Evolutionary conservation across 2,888 invertebrate species (phyloP).

Genomic region (Lochmaea capreae): DNA sequence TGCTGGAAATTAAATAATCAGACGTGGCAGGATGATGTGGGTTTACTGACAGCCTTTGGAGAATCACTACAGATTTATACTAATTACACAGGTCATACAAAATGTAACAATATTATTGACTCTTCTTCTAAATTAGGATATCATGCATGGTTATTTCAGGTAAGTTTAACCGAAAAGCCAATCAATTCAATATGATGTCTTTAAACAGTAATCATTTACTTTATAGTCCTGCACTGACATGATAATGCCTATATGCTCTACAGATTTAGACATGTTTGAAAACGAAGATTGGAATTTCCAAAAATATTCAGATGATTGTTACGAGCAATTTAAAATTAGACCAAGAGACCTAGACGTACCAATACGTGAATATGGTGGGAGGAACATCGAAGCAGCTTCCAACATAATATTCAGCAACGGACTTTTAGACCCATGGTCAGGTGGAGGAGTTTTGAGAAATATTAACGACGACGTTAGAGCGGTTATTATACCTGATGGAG

Average conservation of each 20-base stretch:
- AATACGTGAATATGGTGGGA: conserved; percentile 84
- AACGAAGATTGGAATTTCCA: conserved; percentile 79
- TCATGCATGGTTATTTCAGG: conserved; percentile 86
- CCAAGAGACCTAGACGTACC: conserved; percentile 74
- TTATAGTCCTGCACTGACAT: conserved; percentile 92
- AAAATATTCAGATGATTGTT: conserved; percentile 75
- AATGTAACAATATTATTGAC: conserved; percentile 75
- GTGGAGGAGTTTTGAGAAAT: conserved; percentile 82
- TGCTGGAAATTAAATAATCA: conserved; percentile 68
- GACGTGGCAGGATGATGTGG: conserved; percentile 49
- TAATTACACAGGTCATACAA: conserved; percentile 80
- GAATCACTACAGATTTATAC: conserved; percentile 80
- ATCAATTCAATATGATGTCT: not conserved
- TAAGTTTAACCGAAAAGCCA: conserved; percentile 56
- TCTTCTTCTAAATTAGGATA: conserved; percentile 74
- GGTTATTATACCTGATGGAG: conserved; percentile 82
- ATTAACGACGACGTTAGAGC: conserved; percentile 75
- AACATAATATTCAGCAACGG: conserved; percentile 89
- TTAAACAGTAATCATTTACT: conserved; percentile 7
- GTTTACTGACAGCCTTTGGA: conserved; percentile 73
- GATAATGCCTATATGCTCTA: conserved; percentile 93
- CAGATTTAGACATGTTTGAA: conserved; percentile 85
- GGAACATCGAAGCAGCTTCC: conserved; percentile 73
- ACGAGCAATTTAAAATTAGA: conserved; percentile 71
- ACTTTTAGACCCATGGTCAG: conserved; percentile 87